Base-by-base conservation (phyloP, 2,888 invertebrate species). In the Hipparchia semele region DNA sequence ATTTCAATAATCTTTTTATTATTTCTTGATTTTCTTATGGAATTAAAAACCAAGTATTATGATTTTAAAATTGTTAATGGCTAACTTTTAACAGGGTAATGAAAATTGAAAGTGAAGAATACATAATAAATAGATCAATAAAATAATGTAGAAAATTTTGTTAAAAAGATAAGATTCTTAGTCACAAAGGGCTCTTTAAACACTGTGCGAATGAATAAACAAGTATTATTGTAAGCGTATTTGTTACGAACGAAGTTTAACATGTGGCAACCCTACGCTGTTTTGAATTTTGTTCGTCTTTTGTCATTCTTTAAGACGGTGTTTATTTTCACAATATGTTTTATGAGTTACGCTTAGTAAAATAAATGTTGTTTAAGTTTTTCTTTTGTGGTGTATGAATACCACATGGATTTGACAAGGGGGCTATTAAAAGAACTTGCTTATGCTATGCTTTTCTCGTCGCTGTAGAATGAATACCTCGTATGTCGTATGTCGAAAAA, bases 131-230 rank as follows among this genome's bases (percentile, higher is more conserved):
- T 23, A 23, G 23, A 23, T 23, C 0, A 0, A 23, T 23, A 1
- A 23, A n/a, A 49, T 8, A 49, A 4, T 74, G 69, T 53, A 67
- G 59, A 67, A 39, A 60, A 65, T 72, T 66, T 53, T 13, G 13
- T 58, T 39, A 33, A 46, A 61, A 80, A 82, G 81, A 84, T 80
- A 80, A 78, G 78, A 82, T 80, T 82, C 82, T 81, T 82, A 23
- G 23, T 23, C 23, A 80, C 77, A 77, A 74, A 79, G 79, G 81
- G 84, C 79, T 84, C 81, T 78, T 82, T 81, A 82, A 84, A 80
- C 79, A 67, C 72, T 79, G 79, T 83, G 3, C 5, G 84, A 84
- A 87, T 87, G 46, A 56, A 67, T 58, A 86, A 87, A 84, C 81
- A 82, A 80, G 74, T 71, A 46, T 81, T 82, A 84, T 82, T 83